Evolutionary conservation across 2,797 vertebrate species (phyloP), one percentile per base, ranked within the genome.

Genomic region (Fringilla coelebs): DNA sequence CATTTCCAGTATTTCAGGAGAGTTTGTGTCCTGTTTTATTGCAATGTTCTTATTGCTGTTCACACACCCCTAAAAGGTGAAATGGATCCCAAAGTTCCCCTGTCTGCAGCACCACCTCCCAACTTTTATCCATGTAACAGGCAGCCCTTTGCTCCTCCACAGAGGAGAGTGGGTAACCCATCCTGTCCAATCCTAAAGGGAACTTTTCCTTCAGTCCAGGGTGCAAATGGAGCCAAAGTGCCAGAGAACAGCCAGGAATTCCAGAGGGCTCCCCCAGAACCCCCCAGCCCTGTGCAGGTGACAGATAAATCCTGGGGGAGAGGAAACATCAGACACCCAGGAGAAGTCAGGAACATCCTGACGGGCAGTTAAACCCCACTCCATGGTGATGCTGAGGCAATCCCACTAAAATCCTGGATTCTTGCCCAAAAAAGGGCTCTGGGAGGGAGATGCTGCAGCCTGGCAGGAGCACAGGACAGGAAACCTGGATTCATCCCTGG

Each of bases 301-400:
- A 73, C 68, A 51, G 72, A 72, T 11, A 79, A 65, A 92, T 92
- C 93, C 78, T 71, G 4, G 43, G 41, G 67, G 46, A 28, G 36
- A 86, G 67, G 74, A 80, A 95, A 91, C 36, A 28, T 20, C 41
- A 91, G 89, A 79, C 87, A 92, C 15, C n/a, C 36, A 61, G 66
- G 75, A 93, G 80, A 84, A 63, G 65, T 58, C 43, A 34, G 72
- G n/a, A 66, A 75, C 73, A 79, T 82, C 94, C 83, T 74, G 85
- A 68, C 70, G 17, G 81, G 79, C 55, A 94, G 84, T 92, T 77
- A 89, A 95, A 94, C 84, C 84, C 76, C 84, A 68, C 45, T 41
- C 78, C 26, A 19, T 1, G 11, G 51, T 7, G 55, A 66, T 7
- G 41, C 1, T 7, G 22, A 80, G 68, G 34, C 18, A 60, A 51